Conservation (phyloP, 2,888 invertebrate species). For the Andrena chrysosceles region DNA sequence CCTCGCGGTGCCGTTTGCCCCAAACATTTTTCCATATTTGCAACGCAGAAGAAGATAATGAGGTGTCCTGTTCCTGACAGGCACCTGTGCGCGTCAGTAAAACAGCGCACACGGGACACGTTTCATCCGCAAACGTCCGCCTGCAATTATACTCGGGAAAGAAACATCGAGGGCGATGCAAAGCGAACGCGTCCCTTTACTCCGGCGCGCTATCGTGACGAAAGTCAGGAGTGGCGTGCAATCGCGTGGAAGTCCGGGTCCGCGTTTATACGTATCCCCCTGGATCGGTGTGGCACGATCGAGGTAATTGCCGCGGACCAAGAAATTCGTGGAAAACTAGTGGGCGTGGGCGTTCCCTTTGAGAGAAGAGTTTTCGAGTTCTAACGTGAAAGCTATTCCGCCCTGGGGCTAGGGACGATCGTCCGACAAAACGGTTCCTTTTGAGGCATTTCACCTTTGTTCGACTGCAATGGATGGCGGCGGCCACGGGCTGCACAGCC, state of each 20-base stretch:
- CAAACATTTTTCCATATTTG: background rate
- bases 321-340: conserved; percentile 39
- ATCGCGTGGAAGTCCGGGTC: conserved; percentile 16
- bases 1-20: background rate
- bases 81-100: background rate
- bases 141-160: background rate
- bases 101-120: background rate
- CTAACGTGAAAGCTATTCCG: conserved; percentile 53
- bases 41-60: background rate
- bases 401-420: conserved; percentile 27
- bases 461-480: conserved; percentile 35
- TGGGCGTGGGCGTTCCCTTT: conserved; percentile 42
- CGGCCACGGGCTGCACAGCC: background rate
- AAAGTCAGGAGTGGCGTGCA: background rate
- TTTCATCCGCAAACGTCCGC: background rate
- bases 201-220: background rate
- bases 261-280: background rate
- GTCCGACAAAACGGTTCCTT: conserved; percentile 65
- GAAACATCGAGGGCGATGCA: background rate
- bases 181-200: background rate
- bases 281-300: conserved; percentile 16
- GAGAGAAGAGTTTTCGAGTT: conserved; percentile 60
- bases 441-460: conserved; percentile 66
- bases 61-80: conserved; percentile 2
- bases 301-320: conserved; percentile 52